phyloP scores from a whole-genome alignment of 37 sponge, comb jelly and placozoan species.

The Beroe forskalii region DNA sequence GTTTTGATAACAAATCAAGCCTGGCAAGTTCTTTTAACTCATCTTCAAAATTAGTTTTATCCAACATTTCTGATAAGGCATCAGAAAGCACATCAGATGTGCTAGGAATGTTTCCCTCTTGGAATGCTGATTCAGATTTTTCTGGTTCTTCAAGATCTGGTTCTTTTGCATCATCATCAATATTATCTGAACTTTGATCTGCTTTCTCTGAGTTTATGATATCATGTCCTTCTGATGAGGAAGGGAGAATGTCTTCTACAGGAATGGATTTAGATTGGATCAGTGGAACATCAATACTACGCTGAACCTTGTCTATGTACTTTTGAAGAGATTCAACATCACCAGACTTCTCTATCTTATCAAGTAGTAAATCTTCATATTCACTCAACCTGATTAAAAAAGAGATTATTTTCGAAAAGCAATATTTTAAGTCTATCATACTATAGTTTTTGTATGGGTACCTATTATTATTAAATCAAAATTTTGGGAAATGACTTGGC shows the following conservation, averaged over 20 bases:
- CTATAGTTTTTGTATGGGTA: too few relatives aligned
- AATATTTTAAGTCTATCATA: background rate
- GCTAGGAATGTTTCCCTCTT: background rate
- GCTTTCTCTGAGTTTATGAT: too few relatives aligned
- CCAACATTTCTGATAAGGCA: background rate
- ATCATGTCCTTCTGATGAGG: background rate
- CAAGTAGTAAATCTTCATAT: background rate
- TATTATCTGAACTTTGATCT: background rate
- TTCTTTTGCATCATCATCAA: background rate
- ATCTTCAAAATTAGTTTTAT: background rate
- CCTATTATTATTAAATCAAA: too few relatives aligned
- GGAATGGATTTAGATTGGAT: too few relatives aligned
- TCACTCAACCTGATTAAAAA: background rate
- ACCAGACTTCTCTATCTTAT: constrained; percentile 9
- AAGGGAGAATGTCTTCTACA: too few relatives aligned
- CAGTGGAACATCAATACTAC: background rate
- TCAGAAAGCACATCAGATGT: background rate
- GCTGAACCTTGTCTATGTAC: constrained; percentile 38
- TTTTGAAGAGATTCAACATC: constrained; percentile 19
- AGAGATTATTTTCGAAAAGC: background rate
- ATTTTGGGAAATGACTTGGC: too few relatives aligned
- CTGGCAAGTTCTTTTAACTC: background rate
- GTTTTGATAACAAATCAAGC: background rate
- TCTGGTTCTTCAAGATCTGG: background rate
- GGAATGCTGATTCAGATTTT: background rate